These are phyloP conservation scores for Aspidoscelis tigris DNA, from an alignment of 2,113 vertebrate species.

Conservation along the genomic window DNA sequence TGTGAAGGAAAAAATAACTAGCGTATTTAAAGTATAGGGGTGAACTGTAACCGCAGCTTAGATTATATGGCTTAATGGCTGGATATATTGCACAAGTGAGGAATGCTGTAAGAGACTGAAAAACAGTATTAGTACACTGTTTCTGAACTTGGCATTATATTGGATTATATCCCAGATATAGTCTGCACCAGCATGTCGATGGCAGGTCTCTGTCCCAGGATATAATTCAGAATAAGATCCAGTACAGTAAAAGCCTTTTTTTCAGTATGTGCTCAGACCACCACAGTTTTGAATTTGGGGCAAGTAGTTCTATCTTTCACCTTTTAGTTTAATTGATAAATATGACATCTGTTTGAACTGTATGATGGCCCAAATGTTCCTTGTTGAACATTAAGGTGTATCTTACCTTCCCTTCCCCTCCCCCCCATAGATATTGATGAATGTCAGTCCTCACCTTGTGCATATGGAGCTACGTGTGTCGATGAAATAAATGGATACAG, in stretches of 20 bases:
- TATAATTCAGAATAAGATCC: too few species aligned
- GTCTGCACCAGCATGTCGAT: too few species aligned
- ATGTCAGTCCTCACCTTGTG: slow-evolving; percentile 94
- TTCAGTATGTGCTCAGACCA: too few species aligned
- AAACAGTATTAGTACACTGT: too few species aligned
- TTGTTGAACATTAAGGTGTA: not conserved
- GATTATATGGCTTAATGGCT: not conserved
- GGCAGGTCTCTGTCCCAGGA: too few species aligned
- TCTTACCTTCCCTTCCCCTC: slow-evolving; percentile 12
- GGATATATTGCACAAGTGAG: not conserved
- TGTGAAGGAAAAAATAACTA: not conserved
- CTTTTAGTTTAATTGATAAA: not conserved
- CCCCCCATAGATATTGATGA: slow-evolving; percentile 88
- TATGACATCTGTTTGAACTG: not conserved
- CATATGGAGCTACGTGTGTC: slow-evolving; percentile 90
- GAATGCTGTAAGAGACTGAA: too few species aligned
- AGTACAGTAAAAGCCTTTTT: too few species aligned
- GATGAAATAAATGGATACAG: slow-evolving; percentile 91
- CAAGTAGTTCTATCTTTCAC: too few species aligned
- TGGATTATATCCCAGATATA: too few species aligned
- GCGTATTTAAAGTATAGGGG: not conserved
- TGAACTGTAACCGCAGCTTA: not conserved
- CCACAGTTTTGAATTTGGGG: too few species aligned
- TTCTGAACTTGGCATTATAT: too few species aligned
- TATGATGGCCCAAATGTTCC: not conserved